These are phyloP conservation scores for Miichthys miiuy DNA, from an alignment of 2,797 vertebrate species.

Conservation along the genomic window DNA sequence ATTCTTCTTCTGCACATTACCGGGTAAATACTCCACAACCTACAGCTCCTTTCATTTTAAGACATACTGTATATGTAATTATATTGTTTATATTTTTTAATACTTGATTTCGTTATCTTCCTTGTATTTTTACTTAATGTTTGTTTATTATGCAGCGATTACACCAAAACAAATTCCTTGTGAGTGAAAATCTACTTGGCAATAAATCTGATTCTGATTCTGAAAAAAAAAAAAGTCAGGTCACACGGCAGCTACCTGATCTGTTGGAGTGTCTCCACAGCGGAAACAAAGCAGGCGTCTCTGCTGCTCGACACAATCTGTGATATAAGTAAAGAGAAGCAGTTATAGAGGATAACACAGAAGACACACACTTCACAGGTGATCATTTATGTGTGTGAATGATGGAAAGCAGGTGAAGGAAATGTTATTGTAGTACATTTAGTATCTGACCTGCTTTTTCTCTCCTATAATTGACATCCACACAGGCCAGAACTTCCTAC, in stretches of 20 bases:
- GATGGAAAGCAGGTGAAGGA: neutral
- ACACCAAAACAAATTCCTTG: too few relatives aligned
- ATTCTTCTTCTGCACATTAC: too few relatives aligned
- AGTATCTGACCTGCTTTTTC: slow-evolving; percentile 88
- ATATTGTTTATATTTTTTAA: too few relatives aligned
- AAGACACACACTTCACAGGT: neutral
- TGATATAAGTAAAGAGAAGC: slow-evolving; percentile 3
- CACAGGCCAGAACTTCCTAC: slow-evolving; percentile 95
- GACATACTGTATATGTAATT: too few relatives aligned
- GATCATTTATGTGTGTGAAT: neutral
- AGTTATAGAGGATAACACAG: neutral
- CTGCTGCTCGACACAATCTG: slow-evolving; percentile 93
- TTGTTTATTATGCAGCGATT: too few relatives aligned
- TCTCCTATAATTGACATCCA: slow-evolving; percentile 90
- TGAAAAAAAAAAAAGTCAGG: too few relatives aligned
- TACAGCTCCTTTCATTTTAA: too few relatives aligned
- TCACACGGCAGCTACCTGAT: slow-evolving; percentile 88
- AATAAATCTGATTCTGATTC: too few relatives aligned
- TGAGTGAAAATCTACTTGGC: too few relatives aligned
- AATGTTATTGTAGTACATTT: neutral
- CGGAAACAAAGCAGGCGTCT: slow-evolving; percentile 93
- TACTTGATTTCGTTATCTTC: too few relatives aligned
- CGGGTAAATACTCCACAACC: too few relatives aligned
- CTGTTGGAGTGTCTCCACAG: slow-evolving; percentile 96
- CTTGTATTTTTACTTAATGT: too few relatives aligned